A percentile compares a stretch with the other conserved stretches of the same genome.
Evolutionary conservation across 2,113 vertebrate species (phyloP).

Genomic region (Epinephelus lanceolatus): DNA sequence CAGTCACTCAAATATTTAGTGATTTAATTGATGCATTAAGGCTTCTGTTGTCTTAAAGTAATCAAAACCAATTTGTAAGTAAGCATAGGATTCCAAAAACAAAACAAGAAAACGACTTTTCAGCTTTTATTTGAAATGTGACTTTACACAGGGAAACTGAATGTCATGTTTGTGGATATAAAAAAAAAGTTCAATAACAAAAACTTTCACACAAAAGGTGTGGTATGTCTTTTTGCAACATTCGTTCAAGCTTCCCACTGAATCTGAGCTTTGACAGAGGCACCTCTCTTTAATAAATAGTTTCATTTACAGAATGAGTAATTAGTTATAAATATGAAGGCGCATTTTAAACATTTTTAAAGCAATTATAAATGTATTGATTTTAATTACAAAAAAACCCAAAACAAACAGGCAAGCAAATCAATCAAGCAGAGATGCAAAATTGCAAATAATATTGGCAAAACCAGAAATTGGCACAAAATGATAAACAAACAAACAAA

Average conservation of each 20-base stretch:
- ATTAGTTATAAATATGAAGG: constrained; percentile 85
- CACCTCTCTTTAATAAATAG: constrained; percentile 84
- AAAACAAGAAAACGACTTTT: constrained; percentile 23
- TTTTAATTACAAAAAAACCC: constrained; percentile 72
- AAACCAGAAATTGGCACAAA: constrained; percentile 91
- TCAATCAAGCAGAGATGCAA: constrained; percentile 80
- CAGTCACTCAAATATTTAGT: not conserved
- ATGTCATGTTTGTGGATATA: constrained; percentile 85
- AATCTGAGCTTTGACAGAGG: constrained; percentile 73
- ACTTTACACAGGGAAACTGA: constrained; percentile 81
- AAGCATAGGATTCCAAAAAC: not conserved
- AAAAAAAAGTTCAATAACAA: constrained; percentile 85
- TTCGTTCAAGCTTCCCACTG: constrained; percentile 65
- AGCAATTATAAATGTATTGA: constrained; percentile 82
- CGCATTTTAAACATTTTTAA: constrained; percentile 72
- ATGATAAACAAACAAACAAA: constrained; percentile 79
- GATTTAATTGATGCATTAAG: not conserved
- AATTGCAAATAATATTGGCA: constrained; percentile 90
- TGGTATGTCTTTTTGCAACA: constrained; percentile 75
- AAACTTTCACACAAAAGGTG: constrained; percentile 84
- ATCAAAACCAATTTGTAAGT: not conserved
- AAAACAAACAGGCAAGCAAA: constrained; percentile 80
- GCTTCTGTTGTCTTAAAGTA: not conserved
- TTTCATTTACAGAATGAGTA: constrained; percentile 81
- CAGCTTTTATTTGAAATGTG: constrained; percentile 87